A percentile compares a stretch with the other conserved stretches of the same genome.
phyloP scores from a whole-genome alignment of 2,888 invertebrate genomes.

The Diadromus collaris region DNA sequence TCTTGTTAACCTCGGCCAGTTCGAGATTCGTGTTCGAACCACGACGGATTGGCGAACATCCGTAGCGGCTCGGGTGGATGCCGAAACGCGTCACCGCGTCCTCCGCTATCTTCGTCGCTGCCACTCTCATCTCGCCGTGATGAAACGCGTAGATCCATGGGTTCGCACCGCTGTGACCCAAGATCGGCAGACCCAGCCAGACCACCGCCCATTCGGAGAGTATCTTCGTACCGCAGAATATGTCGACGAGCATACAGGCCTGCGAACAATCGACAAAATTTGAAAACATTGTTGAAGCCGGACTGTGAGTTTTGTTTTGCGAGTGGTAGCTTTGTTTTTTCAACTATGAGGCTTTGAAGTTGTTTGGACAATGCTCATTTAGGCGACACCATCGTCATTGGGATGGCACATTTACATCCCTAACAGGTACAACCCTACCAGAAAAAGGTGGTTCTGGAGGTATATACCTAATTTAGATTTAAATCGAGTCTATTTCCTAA shows the following conservation, averaged over 20 bases:
- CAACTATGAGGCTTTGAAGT: no score
- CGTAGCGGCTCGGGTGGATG: slow-evolving; percentile 75
- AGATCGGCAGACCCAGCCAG: slow-evolving; percentile 83
- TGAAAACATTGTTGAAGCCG: no score
- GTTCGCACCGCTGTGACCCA: slow-evolving; percentile 83
- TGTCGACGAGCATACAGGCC: slow-evolving; percentile 82
- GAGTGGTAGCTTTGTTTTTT: no score
- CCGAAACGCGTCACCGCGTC: slow-evolving; percentile 80
- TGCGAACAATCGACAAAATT: slow-evolving; percentile 72
- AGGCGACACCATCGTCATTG: no score
- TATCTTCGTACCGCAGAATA: slow-evolving; percentile 81
- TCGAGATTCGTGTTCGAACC: slow-evolving; percentile 75
- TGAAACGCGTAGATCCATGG: slow-evolving; percentile 86
- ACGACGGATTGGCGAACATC: slow-evolving; percentile 74
- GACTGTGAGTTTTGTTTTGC: no score
- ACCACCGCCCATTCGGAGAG: slow-evolving; percentile 82
- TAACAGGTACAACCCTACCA: no score
- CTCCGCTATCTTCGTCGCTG: slow-evolving; percentile 82
- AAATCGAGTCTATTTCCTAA: no score
- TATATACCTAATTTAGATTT: no score
- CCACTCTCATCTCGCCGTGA: slow-evolving; percentile 83
- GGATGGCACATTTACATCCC: no score
- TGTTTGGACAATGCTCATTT: no score
- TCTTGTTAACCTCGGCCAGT: slow-evolving; percentile 72
- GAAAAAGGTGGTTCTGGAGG: no score